These are phyloP conservation scores for Dryococelus australis DNA, from an alignment of 2,888 invertebrate genomes.

Conservation along the genomic window DNA sequence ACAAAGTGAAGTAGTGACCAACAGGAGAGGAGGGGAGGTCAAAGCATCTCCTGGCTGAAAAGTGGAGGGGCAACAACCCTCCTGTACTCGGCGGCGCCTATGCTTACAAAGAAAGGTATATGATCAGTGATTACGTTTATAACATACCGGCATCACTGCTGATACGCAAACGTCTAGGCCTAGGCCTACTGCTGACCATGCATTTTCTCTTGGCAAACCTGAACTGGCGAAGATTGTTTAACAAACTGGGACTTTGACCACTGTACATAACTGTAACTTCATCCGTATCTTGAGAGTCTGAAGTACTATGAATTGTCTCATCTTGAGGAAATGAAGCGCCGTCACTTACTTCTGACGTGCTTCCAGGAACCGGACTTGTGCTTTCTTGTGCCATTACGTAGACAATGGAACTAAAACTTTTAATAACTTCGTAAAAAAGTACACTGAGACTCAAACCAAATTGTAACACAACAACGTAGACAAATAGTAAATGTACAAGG, in stretches of 20 bases:
- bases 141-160: neutral
- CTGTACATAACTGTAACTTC: neutral
- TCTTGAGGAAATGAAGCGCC: neutral
- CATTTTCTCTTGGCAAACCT: constrained; percentile 70
- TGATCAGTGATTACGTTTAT: no score
- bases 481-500: no score
- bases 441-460: neutral
- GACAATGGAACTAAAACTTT: no score
- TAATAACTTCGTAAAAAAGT: neutral
- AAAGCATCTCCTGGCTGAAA: no score
- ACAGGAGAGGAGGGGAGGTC: no score
- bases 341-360: neutral
- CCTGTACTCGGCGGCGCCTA: no score
- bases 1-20: no score
- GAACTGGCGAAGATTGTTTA: constrained; percentile 72
- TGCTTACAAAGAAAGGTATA: no score
- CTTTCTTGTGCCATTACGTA: neutral
- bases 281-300: neutral
- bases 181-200: constrained; percentile 18
- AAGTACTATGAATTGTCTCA: neutral
- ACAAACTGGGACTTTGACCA: constrained; percentile 60
- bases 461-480: no score
- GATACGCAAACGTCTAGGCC: neutral
- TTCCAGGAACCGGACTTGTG: neutral
- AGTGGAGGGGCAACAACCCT: no score